Evolutionary conservation across 2,888 invertebrate genomes (phyloP), one percentile per base, ranked within the genome.

Genomic region (Coenonympha arcania): DNA sequence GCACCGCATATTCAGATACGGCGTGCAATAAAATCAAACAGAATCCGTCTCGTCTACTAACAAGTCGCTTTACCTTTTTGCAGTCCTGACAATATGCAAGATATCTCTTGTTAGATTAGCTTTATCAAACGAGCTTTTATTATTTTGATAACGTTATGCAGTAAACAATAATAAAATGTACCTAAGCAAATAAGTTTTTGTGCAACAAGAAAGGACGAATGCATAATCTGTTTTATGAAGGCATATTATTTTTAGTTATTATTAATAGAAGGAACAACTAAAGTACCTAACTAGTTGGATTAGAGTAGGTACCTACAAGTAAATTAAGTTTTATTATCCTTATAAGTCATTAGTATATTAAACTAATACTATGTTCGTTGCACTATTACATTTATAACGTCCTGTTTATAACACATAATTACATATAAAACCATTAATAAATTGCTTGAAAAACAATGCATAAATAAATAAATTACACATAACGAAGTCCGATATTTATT

Each of bases 21-120:
- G 60, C 66, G 64, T 66, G 70, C 69, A 73, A 75, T 71, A 71
- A 73, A 69, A 72, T 77, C 79, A 68, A 80, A 79, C 71, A 69
- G 16, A 19, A 28, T 28, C 11, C 19, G 18, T 28, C 3, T 18
- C 18, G 18, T 28, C 3, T 18, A n/a, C 13, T 37, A 18, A 18
- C 11, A 11, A 26, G n/a, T 11, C 11, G 19, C 19, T 41, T 28
- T 19, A 18, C 20, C 13, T 26, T 40, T n/a, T 26, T 16, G 9
- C 24, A 19, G 19, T 9, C 4, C 13, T 15, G 9, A 15, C 15
- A 20, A 30, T 30, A 16, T 33, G 15, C 8, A 1, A 2, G 16
- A 33, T 16, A 6, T 15, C n/a, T n/a, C n/a, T n/a, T n/a, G n/a
- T n/a, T n/a, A n/a, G n/a, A n/a, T n/a, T n/a, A n/a, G n/a, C n/a